Conservation (phyloP, 2,113 vertebrate genomes). For the Ondatra zibethicus region DNA sequence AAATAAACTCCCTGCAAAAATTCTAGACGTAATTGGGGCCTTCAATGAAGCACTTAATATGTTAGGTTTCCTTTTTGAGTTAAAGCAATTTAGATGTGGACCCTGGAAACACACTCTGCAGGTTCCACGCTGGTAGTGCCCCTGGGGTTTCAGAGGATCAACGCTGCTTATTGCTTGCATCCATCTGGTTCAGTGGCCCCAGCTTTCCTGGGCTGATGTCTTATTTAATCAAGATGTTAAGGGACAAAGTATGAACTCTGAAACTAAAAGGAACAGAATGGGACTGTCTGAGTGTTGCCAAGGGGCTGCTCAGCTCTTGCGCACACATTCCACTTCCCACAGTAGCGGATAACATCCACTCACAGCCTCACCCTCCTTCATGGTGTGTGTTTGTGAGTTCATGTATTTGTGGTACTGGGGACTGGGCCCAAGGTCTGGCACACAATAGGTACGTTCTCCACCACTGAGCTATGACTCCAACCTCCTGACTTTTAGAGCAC, state of each 20-base stretch:
- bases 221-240: background rate
- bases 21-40: constrained; percentile 63
- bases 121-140: background rate
- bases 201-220: background rate
- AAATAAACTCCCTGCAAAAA: constrained; percentile 74
- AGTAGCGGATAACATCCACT: background rate
- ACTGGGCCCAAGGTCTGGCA: background rate
- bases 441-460: background rate
- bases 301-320: background rate
- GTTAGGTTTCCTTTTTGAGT: constrained; percentile 56
- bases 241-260: background rate
- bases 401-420: background rate
- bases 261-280: background rate
- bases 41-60: constrained; percentile 71
- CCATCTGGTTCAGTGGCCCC: background rate
- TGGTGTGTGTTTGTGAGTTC: background rate
- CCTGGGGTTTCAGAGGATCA: background rate
- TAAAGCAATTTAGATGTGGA: constrained; percentile 53
- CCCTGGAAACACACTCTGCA: background rate
- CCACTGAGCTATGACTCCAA: too few relatives aligned
- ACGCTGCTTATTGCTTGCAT: background rate
- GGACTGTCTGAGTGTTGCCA: background rate
- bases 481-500: background rate
- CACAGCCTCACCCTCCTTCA: background rate
- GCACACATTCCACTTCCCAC: background rate